A percentile compares a stretch with the other conserved stretches of the same genome.
Conservation (phyloP, 2,113 vertebrate species). For the western clawed frog (Xenopus tropicalis) region DNA sequence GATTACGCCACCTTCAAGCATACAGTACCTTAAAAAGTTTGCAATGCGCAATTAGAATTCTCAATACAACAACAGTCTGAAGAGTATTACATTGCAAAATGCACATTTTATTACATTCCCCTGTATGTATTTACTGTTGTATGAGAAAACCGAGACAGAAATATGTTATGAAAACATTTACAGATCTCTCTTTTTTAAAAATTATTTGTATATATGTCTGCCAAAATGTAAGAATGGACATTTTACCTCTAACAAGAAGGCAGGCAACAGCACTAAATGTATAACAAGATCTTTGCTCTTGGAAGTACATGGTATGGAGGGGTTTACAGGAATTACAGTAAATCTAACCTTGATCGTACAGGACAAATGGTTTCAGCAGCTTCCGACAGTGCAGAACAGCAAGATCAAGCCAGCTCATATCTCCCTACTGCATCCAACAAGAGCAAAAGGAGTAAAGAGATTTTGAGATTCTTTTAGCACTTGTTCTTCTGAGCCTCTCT, state of each 20-base stretch:
- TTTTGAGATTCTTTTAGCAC: background rate
- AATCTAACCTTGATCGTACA: conserved; percentile 5
- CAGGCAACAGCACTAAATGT: background rate
- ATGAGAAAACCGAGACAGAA: too few relatives aligned
- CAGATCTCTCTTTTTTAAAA: too few relatives aligned
- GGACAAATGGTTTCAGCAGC: conserved; percentile 2
- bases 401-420: conserved; percentile 2
- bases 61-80: too few relatives aligned
- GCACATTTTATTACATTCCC: too few relatives aligned
- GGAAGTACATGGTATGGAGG: background rate
- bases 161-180: too few relatives aligned
- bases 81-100: too few relatives aligned
- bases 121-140: too few relatives aligned
- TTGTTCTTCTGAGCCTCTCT: background rate
- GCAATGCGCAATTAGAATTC: too few relatives aligned
- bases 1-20: too few relatives aligned
- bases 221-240: background rate
- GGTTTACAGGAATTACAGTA: background rate
- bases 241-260: background rate
- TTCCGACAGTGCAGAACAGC: too few relatives aligned
- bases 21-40: too few relatives aligned
- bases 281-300: background rate
- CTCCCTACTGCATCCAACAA: background rate
- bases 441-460: background rate
- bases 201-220: too few relatives aligned